A percentile compares a stretch with the other conserved stretches of the same genome.
phyloP scores from a whole-genome alignment of 2,888 invertebrate genomes.

The Sesia bembeciformis region DNA sequence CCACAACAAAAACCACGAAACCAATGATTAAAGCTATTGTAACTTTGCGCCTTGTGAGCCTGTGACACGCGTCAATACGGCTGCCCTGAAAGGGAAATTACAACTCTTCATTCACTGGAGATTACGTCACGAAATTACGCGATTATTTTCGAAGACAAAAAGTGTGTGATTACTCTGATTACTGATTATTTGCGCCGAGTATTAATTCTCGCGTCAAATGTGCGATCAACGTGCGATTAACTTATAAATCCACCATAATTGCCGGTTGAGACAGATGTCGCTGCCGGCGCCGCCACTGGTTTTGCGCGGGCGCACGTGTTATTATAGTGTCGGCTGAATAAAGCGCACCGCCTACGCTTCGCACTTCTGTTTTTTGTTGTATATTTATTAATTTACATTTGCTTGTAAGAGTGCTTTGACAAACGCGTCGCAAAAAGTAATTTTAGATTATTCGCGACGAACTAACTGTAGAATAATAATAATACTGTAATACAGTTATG shows the following conservation, averaged over 20 bases:
- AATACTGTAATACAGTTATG: no score
- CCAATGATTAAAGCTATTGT: conserved; percentile 27
- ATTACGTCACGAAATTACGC: conserved; percentile 11
- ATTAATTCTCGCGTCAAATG: conserved; percentile 35
- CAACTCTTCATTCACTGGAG: conserved; percentile 29
- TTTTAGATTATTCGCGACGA: no score
- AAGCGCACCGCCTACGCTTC: conserved; percentile 27
- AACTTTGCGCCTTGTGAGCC: conserved; percentile 15
- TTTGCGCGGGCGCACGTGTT: conserved; percentile 21
- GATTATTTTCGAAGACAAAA: conserved; percentile 33
- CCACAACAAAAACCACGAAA: conserved; percentile 54
- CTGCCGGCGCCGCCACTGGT: conserved; percentile 39
- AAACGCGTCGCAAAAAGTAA: no score
- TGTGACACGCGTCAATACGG: conserved; percentile 33
- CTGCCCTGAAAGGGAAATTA: conserved; percentile 35
- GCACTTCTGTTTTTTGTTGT: conserved; percentile 3
- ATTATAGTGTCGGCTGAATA: conserved; percentile 30
- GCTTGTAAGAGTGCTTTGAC: neutral
- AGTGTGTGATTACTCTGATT: conserved; percentile 24
- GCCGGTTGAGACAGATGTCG: conserved; percentile 42
- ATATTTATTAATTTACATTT: neutral
- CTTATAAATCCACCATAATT: conserved; percentile 45
- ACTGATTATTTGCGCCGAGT: conserved; percentile 28
- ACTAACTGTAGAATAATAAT: no score
- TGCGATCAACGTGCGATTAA: conserved; percentile 41